These are phyloP conservation scores for Orchesella cincta DNA, from an alignment of 1,140 invertebrate genomes.

Conservation along the genomic window DNA sequence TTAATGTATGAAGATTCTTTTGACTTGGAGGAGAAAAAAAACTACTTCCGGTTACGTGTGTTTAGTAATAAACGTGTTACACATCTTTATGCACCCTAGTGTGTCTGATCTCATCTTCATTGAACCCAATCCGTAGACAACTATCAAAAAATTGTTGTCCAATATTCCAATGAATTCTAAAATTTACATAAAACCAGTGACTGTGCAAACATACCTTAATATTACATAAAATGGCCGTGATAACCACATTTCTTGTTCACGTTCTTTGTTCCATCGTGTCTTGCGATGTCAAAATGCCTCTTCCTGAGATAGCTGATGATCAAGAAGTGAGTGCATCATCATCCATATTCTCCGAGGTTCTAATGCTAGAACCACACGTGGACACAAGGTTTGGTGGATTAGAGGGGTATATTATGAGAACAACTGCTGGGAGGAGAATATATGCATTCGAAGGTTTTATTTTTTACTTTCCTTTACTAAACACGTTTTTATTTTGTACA, in stretches of 20 bases:
- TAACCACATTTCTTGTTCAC: constrained; percentile 35
- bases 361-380: constrained; percentile 16
- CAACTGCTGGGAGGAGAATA: neutral
- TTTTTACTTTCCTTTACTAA: too few species aligned
- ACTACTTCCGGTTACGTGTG: neutral
- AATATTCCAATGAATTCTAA: neutral
- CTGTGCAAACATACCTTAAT: neutral
- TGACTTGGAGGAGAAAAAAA: neutral
- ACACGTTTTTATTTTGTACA: too few species aligned
- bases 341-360: neutral
- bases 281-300: constrained; percentile 23
- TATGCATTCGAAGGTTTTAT: constrained; percentile 34
- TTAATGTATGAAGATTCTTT: neutral
- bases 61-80: too few species aligned
- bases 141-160: neutral
- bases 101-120: too few species aligned
- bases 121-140: too few species aligned
- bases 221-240: constrained; percentile 6
- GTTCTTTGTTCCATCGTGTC: constrained; percentile 35
- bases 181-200: neutral
- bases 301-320: constrained; percentile 16
- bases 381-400: constrained; percentile 21
- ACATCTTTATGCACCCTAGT: too few species aligned
- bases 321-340: constrained; percentile 11
- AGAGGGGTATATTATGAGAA: constrained; percentile 25